A percentile compares a stretch with the other conserved stretches of the same genome.
Evolutionary conservation across 2,797 vertebrate genomes (phyloP).

Genomic region (Thripadectes ignobilis): DNA sequence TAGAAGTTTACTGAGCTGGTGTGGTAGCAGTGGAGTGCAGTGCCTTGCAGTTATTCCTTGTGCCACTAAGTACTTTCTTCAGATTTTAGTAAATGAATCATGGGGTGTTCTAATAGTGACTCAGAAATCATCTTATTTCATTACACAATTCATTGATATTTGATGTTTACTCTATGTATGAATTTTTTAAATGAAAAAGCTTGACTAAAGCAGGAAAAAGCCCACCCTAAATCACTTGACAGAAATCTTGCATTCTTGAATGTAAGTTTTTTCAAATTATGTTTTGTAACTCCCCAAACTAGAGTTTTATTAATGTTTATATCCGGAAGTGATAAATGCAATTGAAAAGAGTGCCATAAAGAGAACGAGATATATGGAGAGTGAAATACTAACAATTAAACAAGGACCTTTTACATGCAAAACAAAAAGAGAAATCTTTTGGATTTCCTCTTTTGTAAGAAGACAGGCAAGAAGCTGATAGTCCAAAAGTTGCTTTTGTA

Average conservation of each 20-base stretch:
- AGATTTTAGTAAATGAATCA: conserved; percentile 56
- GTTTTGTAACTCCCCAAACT: not conserved
- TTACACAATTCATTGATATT: too few relatives aligned
- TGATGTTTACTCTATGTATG: not conserved
- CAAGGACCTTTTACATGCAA: not conserved
- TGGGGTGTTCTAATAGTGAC: conserved; percentile 42
- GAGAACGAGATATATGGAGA: not conserved
- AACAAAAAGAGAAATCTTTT: not conserved
- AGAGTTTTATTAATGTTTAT: not conserved
- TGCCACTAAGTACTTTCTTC: conserved; percentile 38
- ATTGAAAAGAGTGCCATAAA: not conserved
- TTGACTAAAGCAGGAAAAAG: not conserved
- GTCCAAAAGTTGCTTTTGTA: not conserved
- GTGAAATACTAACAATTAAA: not conserved
- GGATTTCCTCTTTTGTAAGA: not conserved
- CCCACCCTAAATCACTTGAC: not conserved
- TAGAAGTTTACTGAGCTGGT: conserved; percentile 10
- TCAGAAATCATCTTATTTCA: conserved; percentile 31
- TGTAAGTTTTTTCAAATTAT: not conserved
- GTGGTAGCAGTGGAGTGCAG: not conserved
- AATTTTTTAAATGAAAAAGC: not conserved
- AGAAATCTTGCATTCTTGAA: not conserved
- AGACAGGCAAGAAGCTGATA: not conserved
- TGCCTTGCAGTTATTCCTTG: not conserved
- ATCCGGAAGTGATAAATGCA: not conserved